A percentile compares a stretch with the other conserved stretches of the same genome.
phyloP scores from a whole-genome alignment of 2,888 invertebrate genomes.

The Machimus rusticus region DNA sequence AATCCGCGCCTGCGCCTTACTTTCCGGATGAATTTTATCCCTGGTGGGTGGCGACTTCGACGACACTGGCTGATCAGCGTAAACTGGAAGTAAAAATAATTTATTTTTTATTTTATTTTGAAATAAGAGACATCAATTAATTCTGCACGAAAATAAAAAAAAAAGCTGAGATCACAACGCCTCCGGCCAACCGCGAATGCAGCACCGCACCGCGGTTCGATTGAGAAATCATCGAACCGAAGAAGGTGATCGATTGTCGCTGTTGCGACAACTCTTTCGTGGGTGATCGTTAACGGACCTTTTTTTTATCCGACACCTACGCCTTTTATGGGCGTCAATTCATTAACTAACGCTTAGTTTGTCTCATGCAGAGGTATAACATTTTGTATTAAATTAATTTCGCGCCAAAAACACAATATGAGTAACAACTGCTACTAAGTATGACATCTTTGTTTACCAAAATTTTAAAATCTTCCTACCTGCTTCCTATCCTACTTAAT shows the following conservation, averaged over 20 bases:
- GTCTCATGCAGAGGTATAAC: background rate
- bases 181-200: background rate
- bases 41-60: conserved; percentile 82
- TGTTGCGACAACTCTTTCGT: background rate
- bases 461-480: background rate
- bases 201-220: background rate
- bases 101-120: background rate
- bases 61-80: conserved; percentile 75
- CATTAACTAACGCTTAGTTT: background rate
- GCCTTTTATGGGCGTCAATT: background rate
- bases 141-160: background rate
- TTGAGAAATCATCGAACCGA: background rate
- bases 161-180: background rate
- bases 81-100: conserved; percentile 62
- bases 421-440: background rate
- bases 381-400: background rate
- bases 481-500: background rate
- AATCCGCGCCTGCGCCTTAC: conserved; percentile 71
- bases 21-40: conserved; percentile 79
- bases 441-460: background rate
- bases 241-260: background rate
- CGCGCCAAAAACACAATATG: background rate
- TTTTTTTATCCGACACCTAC: background rate
- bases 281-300: background rate
- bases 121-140: background rate